A percentile compares a stretch with the other conserved stretches of the same genome.
These are phyloP conservation scores for Notodonta dromedarius DNA, from an alignment of 2,888 invertebrate species.

Conservation along the genomic window DNA sequence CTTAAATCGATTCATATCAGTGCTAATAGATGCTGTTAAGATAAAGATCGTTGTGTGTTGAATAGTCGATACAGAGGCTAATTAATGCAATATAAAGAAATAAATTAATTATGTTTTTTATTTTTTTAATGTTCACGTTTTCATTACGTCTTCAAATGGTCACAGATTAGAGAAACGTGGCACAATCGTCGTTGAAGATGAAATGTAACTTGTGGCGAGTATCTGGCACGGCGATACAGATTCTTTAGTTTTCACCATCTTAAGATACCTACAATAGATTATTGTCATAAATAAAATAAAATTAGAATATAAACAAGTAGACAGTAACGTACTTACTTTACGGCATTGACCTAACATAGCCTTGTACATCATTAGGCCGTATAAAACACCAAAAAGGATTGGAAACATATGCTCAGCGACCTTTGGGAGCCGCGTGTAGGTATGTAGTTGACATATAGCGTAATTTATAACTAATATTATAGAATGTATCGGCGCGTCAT, in stretches of 20 bases:
- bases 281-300: too few species aligned
- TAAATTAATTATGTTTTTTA: too few species aligned
- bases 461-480: slow-evolving; percentile 57
- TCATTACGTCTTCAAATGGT: slow-evolving; percentile 22
- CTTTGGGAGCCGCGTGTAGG: slow-evolving; percentile 50
- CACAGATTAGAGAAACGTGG: too few species aligned
- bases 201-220: too few species aligned
- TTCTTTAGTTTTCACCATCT: too few species aligned
- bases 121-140: too few species aligned
- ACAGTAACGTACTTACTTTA: neutral
- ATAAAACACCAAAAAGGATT: slow-evolving; percentile 26
- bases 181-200: too few species aligned
- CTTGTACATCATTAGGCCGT: slow-evolving; percentile 19
- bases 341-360: slow-evolving; percentile 35
- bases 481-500: slow-evolving; percentile 49
- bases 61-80: too few species aligned
- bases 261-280: too few species aligned
- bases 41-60: slow-evolving; percentile 6
- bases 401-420: slow-evolving; percentile 25
- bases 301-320: too few species aligned
- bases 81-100: too few species aligned
- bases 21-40: neutral
- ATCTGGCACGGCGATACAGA: too few species aligned
- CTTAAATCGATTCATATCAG: neutral
- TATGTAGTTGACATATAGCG: slow-evolving; percentile 53